These are phyloP conservation scores for Pocillopora grandis DNA, from an alignment of 92 coral and sea anemone genomes.

Conservation along the genomic window DNA sequence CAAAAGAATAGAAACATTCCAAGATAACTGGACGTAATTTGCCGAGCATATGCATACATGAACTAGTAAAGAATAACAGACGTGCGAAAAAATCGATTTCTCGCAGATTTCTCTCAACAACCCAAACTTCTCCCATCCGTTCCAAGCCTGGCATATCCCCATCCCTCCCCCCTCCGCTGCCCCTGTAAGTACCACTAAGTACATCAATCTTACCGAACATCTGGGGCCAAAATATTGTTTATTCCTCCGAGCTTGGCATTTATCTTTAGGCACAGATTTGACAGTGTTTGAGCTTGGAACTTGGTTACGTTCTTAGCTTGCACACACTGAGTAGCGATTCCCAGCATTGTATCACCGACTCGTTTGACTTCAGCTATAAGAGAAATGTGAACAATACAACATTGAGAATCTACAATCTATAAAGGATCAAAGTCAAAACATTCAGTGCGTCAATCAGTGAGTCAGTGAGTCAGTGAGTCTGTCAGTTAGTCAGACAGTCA, in stretches of 20 bases:
- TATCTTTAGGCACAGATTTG: constrained; percentile 91
- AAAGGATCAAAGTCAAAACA: background rate
- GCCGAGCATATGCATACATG: no score
- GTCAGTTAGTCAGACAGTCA: no score
- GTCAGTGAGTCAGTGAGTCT: no score
- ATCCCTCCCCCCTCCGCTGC: no score
- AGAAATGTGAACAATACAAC: background rate
- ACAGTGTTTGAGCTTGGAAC: constrained; percentile 70
- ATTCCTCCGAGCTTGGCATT: constrained; percentile 97
- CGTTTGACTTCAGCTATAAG: constrained; percentile 90
- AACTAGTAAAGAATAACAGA: no score
- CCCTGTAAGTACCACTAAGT: background rate
- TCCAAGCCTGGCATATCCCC: no score
- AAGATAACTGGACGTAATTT: no score
- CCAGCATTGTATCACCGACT: constrained; percentile 88
- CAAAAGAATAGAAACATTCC: no score
- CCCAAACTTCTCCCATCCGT: no score
- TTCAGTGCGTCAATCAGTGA: background rate
- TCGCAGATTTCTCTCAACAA: no score
- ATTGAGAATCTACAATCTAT: background rate
- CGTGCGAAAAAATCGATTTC: no score
- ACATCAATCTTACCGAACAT: constrained; percentile 63
- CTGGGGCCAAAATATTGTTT: constrained; percentile 89
- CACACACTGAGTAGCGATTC: constrained; percentile 91
- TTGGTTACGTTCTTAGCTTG: constrained; percentile 69